Percentiles rank a stretch among this genome's conserved stretches.
Conservation (phyloP, 1,140 invertebrate species). For the Myzus persicae region DNA sequence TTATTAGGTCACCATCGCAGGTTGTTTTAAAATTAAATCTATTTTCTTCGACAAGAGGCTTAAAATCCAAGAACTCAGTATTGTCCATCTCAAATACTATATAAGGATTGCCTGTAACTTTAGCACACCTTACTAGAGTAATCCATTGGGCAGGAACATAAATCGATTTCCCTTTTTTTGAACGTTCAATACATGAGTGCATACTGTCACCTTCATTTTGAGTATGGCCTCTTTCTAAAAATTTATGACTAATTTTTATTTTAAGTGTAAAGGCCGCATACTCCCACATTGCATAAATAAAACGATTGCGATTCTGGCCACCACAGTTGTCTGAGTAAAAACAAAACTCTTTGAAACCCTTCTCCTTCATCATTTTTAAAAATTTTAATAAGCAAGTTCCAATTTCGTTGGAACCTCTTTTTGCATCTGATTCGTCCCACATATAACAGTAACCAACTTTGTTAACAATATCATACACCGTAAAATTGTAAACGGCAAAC, state of each 20-base stretch:
- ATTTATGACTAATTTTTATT: background rate
- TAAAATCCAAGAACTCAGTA: background rate
- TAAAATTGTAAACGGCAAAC: constrained; percentile 5
- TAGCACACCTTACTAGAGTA: background rate
- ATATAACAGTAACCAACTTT: constrained; percentile 21
- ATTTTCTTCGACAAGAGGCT: background rate
- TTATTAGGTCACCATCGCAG: background rate
- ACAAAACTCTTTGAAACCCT: background rate
- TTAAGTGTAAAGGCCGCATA: background rate
- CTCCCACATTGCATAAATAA: background rate
- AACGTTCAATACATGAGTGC: background rate
- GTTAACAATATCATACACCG: background rate
- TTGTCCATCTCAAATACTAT: background rate
- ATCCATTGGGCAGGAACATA: background rate
- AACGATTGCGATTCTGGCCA: background rate
- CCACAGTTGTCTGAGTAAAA: constrained; percentile 21
- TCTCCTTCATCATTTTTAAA: background rate
- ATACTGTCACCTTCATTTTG: background rate
- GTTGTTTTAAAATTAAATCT: background rate
- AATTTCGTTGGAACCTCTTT: constrained; percentile 33
- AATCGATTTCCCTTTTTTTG: background rate
- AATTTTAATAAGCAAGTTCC: background rate
- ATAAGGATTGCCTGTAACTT: background rate
- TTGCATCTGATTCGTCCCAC: background rate
- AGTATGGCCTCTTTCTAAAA: background rate